Evolutionary conservation across 2,113 vertebrate species (phyloP), one percentile per base, ranked within the genome.

Genomic region (Pleuronectes platessa): DNA sequence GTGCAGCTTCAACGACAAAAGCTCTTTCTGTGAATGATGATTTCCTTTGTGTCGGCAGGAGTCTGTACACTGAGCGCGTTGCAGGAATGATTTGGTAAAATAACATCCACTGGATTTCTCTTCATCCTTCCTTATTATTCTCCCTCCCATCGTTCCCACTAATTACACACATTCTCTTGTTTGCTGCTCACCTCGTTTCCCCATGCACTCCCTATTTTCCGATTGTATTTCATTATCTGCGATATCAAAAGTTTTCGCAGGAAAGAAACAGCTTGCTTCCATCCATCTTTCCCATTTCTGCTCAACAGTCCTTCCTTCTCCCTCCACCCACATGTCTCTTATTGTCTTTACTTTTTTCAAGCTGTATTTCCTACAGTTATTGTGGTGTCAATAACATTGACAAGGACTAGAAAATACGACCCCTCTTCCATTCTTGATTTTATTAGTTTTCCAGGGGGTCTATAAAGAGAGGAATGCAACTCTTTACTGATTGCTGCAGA

Each of bases 381-480:
- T 61, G 15, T 6, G 4, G n/a, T 63, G 24, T 49, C 62, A 61
- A 17, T 69, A 64, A 55, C 45, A 64, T 23, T 49, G 8, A 77
- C 62, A 24, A 18, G 15, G 14, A 56, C 14, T 26, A 18, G 3
- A 69, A 70, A 63, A 70, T 60, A 49, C 21, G 47, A 74, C 35
- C 21, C 23, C 18, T 64, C n/a, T 49, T 54, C 37, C 8, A 15
- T 63, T 63, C 23, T 68, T 26, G 31, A 58, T 81, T 53, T 71
- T 78, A 79, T 75, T 8, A 68, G 68, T 68, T 63, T 61, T 49
- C 31, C 3, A 74, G 72, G 20, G 10, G 62, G n/a, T 77, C 64
- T 74, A 45, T 27, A 67, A 61, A 79, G 27, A 77, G 27, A 56
- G 42, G 60, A 37, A 37, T 45, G 60, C 73, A 82, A 65, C 12